These are phyloP conservation scores for Synanthedon vespiformis DNA, from an alignment of 2,888 invertebrate genomes.

Conservation along the genomic window DNA sequence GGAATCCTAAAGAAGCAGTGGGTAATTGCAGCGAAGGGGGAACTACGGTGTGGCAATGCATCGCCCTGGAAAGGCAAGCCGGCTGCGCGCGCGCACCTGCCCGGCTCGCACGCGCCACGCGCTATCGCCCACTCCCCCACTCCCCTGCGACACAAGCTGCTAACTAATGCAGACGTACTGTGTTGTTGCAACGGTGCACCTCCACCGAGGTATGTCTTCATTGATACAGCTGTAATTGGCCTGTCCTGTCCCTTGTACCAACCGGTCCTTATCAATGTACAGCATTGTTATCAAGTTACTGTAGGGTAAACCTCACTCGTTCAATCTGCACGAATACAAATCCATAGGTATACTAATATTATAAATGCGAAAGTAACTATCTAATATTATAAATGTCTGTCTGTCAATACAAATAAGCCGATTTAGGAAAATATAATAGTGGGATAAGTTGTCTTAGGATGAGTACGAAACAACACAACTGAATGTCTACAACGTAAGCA, in stretches of 20 bases:
- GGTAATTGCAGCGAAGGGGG: conserved; percentile 43
- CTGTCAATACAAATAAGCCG: too few relatives aligned
- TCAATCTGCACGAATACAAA: too few relatives aligned
- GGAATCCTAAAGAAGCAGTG: conserved; percentile 31
- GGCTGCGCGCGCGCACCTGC: conserved; percentile 59
- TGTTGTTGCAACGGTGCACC: conserved; percentile 8
- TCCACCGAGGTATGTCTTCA: conserved; percentile 17
- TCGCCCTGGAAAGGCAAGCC: conserved; percentile 33
- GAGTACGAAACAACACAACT: too few relatives aligned
- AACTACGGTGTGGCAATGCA: conserved; percentile 37
- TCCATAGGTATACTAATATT: too few relatives aligned
- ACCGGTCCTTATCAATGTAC: conserved; percentile 17
- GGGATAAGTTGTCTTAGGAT: too few relatives aligned
- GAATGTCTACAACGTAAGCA: too few relatives aligned
- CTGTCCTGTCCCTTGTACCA: conserved; percentile 14
- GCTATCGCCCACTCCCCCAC: conserved; percentile 13
- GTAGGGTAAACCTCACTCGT: too few relatives aligned
- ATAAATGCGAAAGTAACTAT: too few relatives aligned
- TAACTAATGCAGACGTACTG: conserved; percentile 5
- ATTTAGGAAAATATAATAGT: too few relatives aligned
- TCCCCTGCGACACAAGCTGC: conserved; percentile 10
- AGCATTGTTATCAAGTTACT: conserved; percentile 1
- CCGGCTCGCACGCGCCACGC: conserved; percentile 23
- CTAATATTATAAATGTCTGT: too few relatives aligned
- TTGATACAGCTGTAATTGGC: conserved; percentile 15